Base-by-base conservation (phyloP, 2,888 invertebrate species). In the Agrilus biguttatus region DNA sequence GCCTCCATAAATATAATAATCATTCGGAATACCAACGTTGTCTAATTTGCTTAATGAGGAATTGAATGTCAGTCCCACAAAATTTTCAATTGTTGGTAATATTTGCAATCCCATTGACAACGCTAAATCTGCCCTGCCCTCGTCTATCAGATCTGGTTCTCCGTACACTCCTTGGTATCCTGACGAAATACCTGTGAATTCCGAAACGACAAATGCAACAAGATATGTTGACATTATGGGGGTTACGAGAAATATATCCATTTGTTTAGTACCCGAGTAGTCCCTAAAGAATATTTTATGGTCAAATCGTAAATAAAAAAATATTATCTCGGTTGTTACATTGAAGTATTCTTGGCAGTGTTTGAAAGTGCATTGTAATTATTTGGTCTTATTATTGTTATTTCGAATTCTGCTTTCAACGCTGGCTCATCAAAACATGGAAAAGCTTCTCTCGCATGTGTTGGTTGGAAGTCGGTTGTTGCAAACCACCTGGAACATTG, bases 11-110 rank as follows among this genome's bases (percentile, higher is more conserved):
- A 77, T 72, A 56, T 90, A 89, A 21, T 47, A 47, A 10, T 23
- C 32, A 53, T 89, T 83, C 0, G 89, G 86, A 8, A 92, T 75
- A 0, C 87, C 87, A 2, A 83, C 82, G 49, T 85, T 78, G 53
- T 86, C 84, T 57, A 85, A 68, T 62, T 89, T 88, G 0, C 73
- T 71, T 13, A 52, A 33, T 14, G 38, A 63, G 4, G 28, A 28
- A 10, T 28, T 28, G 52, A 75, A 78, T 5, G 68, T 55, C 8
- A 73, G 57, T 1, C 61, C 73, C 53, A 85, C 73, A 60, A 77
- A 75, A 40, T 70, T 51, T 54, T 66, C 72, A 72, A 82, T 57
- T 38, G 62, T 61, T 38, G 45, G 58, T 35, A 72, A 63, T 48
- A 69, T 67, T 40, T 67, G 46, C 17, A 63, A 60, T 1, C 73